phyloP scores from a whole-genome alignment of 1,140 invertebrate genomes.

The Megathymus violae region DNA sequence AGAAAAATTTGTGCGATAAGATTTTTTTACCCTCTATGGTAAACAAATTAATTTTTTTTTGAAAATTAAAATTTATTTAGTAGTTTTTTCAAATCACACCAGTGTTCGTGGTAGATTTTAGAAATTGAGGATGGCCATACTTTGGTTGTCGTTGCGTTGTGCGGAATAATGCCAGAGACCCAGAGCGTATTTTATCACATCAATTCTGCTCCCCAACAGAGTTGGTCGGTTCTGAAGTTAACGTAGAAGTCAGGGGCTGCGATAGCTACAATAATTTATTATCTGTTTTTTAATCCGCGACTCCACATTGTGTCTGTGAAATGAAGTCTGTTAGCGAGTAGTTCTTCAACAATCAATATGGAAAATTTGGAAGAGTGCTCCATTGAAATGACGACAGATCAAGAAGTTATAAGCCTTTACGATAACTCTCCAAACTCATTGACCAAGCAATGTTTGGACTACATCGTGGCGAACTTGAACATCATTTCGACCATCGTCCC shows the following conservation, averaged over 20 bases:
- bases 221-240: constrained; percentile 8
- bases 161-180: constrained; percentile 43
- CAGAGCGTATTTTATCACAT: constrained; percentile 24
- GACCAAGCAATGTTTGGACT: constrained; percentile 61
- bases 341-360: constrained; percentile 16
- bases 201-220: not conserved
- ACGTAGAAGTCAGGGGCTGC: not conserved
- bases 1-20: no score
- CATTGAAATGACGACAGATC: constrained; percentile 55
- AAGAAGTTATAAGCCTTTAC: constrained; percentile 53
- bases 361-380: constrained; percentile 30
- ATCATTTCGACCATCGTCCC: constrained; percentile 59
- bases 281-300: not conserved
- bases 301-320: constrained; percentile 3
- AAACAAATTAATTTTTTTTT: no score
- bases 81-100: not conserved
- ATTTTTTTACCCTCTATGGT: no score
- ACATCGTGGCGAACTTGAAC: constrained; percentile 61
- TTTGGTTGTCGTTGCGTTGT: constrained; percentile 50
- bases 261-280: not conserved
- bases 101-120: constrained; percentile 18
- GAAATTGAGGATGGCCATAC: constrained; percentile 1
- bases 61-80: not conserved
- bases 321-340: constrained; percentile 16
- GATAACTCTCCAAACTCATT: constrained; percentile 61